phyloP scores from a whole-genome alignment of 2,888 invertebrate genomes.

The Diplolepis rosae region DNA sequence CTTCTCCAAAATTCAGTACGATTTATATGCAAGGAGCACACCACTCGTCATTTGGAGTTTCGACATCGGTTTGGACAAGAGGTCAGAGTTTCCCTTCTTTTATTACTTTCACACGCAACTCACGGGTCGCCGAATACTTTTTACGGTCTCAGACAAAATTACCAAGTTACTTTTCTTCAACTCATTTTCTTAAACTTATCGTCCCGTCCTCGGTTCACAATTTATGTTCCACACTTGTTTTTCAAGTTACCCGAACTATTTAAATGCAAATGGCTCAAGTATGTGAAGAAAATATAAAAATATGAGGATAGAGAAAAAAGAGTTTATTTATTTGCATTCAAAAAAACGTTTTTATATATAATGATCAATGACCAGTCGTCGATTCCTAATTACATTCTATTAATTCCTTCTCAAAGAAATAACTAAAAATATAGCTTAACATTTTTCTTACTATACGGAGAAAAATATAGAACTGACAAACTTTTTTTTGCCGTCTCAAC shows the following conservation, averaged over 20 bases:
- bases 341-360: background rate
- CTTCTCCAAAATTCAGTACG: conserved; percentile 22
- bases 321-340: no score
- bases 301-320: no score
- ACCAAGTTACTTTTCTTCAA: background rate
- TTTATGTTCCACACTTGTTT: background rate
- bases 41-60: conserved; percentile 13
- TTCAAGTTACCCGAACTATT: no score
- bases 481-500: no score
- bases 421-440: background rate
- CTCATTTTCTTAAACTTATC: background rate
- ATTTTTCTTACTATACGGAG: conserved; percentile 18
- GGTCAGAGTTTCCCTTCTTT: background rate
- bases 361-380: background rate
- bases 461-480: no score
- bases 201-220: background rate
- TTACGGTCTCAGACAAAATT: background rate
- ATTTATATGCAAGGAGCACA: conserved; percentile 42
- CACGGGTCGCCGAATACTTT: background rate
- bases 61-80: conserved; percentile 13
- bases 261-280: no score
- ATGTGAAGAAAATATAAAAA: no score
- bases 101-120: background rate
- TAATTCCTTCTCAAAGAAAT: background rate
- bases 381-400: background rate